These are phyloP conservation scores for Trachelipus rathkii DNA, from an alignment of 1,140 invertebrate species.

Conservation along the genomic window DNA sequence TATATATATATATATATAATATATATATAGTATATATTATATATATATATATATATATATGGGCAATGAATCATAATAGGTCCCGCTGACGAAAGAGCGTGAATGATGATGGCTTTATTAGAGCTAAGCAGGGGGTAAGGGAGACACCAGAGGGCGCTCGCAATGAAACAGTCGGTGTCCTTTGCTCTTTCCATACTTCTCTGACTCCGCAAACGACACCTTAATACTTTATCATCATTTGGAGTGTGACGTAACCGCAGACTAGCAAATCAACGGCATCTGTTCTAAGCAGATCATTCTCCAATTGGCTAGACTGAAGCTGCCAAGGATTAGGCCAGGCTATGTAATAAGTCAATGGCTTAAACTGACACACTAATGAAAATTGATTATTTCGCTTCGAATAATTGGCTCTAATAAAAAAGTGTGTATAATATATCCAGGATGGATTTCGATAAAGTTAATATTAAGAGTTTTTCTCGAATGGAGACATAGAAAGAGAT, in stretches of 20 bases:
- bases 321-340: neutral
- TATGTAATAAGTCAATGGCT: neutral
- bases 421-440: neutral
- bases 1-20: neutral
- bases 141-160: neutral
- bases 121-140: neutral
- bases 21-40: neutral
- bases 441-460: neutral
- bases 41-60: neutral
- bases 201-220: neutral
- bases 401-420: conserved; percentile 3
- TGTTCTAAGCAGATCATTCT: neutral
- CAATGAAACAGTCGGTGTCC: neutral
- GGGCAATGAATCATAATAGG: neutral
- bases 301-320: neutral
- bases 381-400: neutral
- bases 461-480: neutral
- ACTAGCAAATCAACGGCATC: conserved; percentile 1
- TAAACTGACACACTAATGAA: neutral
- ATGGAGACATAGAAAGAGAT: too few species aligned
- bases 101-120: conserved; percentile 13
- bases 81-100: neutral
- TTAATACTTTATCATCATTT: conserved; percentile 9
- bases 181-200: neutral
- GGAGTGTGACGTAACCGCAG: conserved; percentile 7